These are phyloP conservation scores for Arctopsyche grandis DNA, from an alignment of 1,140 invertebrate genomes.

Conservation along the genomic window DNA sequence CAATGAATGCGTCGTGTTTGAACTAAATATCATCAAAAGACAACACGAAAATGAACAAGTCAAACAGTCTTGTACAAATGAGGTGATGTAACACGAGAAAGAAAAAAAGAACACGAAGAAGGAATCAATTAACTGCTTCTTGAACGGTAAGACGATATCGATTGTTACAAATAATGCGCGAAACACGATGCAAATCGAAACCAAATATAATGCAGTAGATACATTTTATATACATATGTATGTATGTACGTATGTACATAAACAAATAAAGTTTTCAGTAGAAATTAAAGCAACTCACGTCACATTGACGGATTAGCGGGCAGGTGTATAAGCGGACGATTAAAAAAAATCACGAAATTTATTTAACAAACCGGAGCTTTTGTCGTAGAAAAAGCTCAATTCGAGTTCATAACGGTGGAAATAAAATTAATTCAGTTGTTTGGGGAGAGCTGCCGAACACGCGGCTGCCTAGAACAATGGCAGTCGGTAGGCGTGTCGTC, in stretches of 20 bases:
- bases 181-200: no score
- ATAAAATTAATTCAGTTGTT: slow-evolving; percentile 37
- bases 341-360: neutral
- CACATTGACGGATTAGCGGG: neutral
- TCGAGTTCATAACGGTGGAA: slow-evolving; percentile 9
- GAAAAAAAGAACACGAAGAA: no score
- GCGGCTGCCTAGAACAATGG: slow-evolving; percentile 31
- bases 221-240: neutral
- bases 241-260: neutral
- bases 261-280: neutral
- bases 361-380: neutral
- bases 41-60: no score
- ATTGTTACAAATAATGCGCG: no score
- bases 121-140: no score
- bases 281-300: neutral
- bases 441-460: slow-evolving; percentile 8
- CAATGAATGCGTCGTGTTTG: no score
- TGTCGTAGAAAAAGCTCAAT: neutral
- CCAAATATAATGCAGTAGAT: no score
- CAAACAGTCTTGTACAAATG: no score
- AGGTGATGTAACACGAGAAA: no score
- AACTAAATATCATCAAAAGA: no score
- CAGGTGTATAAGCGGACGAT: neutral
- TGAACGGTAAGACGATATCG: no score
- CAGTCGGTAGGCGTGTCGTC: slow-evolving; percentile 35